These are phyloP conservation scores for Melanostigma gelatinosum DNA, from an alignment of 2,113 vertebrate species.

Conservation along the genomic window DNA sequence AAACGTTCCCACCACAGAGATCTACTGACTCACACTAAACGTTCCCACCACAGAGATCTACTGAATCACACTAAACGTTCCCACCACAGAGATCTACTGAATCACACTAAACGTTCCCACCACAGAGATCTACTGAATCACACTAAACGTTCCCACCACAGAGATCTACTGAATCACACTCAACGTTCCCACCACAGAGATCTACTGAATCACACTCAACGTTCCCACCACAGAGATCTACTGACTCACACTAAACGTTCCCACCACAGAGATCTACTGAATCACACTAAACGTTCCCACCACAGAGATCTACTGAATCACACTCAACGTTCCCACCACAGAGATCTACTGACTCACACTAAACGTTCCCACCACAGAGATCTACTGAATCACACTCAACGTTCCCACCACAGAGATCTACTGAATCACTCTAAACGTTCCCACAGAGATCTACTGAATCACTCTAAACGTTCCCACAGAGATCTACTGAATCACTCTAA, in stretches of 20 bases:
- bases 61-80: not conserved
- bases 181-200: not conserved
- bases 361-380: not conserved
- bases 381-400: not conserved
- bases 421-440: not conserved
- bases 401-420: not conserved
- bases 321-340: not conserved
- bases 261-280: not conserved
- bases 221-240: not conserved
- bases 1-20: not conserved
- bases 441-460: not conserved
- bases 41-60: not conserved
- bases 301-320: not conserved
- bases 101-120: not conserved
- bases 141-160: not conserved
- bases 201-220: not conserved
- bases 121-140: not conserved
- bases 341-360: not conserved
- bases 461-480: not conserved
- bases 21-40: not conserved
- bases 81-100: not conserved
- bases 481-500: not conserved
- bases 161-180: not conserved
- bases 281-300: not conserved
- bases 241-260: not conserved